Percentiles rank a stretch among this genome's conserved stretches.
Evolutionary conservation across 2,113 vertebrate species (phyloP).

Genomic region (Caranx melampygus): DNA sequence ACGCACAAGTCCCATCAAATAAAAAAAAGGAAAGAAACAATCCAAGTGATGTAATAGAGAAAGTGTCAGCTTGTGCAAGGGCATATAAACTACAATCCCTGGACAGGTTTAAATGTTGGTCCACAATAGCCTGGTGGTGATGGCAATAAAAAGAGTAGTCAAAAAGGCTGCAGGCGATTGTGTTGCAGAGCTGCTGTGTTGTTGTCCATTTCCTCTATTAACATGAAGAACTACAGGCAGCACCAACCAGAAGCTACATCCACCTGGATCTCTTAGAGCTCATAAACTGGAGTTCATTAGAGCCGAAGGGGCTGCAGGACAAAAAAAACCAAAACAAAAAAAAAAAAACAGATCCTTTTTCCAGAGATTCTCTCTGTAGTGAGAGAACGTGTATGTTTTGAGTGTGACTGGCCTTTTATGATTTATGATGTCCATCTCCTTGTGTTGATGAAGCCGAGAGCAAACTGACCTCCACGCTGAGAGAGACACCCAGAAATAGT

Average conservation of each 20-base stretch:
- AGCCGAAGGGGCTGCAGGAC: conserved; percentile 41
- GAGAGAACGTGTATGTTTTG: background rate
- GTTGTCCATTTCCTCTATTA: conserved; percentile 35
- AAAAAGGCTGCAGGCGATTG: conserved; percentile 42
- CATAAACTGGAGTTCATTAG: conserved; percentile 48
- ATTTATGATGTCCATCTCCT: conserved; percentile 19
- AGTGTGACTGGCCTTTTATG: background rate
- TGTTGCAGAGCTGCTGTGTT: conserved; percentile 28
- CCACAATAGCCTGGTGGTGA: conserved; percentile 33
- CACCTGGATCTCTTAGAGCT: conserved; percentile 45
- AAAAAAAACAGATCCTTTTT: no score
- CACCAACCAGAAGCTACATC: conserved; percentile 27
- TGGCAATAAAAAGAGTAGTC: conserved; percentile 55
- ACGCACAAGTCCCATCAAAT: conserved; percentile 13
- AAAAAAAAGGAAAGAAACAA: no score
- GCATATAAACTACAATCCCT: conserved; percentile 18
- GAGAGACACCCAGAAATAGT: conserved; percentile 69
- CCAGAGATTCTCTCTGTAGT: no score
- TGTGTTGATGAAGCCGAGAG: conserved; percentile 42
- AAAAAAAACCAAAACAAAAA: no score
- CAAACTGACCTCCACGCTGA: conserved; percentile 66
- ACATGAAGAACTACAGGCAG: conserved; percentile 30
- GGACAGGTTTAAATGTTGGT: conserved; percentile 35
- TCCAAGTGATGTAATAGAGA: background rate
- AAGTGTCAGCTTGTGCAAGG: background rate